A percentile compares a stretch with the other conserved stretches of the same genome.
These are phyloP conservation scores for Rhinoraja longicauda DNA, from an alignment of 2,797 vertebrate species.

Conservation along the genomic window DNA sequence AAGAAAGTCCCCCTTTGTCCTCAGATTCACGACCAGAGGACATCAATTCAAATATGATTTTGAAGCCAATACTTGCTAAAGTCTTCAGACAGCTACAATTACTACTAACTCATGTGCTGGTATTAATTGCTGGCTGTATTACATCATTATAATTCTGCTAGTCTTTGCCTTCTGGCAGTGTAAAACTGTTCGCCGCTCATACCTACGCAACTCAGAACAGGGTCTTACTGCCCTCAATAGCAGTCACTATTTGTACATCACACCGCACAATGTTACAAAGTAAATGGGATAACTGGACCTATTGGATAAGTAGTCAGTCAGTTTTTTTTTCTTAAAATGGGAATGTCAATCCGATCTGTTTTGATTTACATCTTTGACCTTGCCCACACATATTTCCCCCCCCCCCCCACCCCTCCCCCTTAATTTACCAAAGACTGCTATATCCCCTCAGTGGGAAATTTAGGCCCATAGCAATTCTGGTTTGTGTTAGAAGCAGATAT, in stretches of 20 bases:
- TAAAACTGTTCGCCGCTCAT: constrained; percentile 23
- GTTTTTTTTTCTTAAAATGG: not conserved
- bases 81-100: constrained; percentile 35
- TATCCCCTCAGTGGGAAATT: constrained; percentile 24
- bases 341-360: constrained; percentile 19
- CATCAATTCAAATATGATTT: constrained; percentile 34
- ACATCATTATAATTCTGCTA: constrained; percentile 34
- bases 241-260: constrained; percentile 20
- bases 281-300: not conserved
- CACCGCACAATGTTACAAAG: not conserved
- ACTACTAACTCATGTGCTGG: constrained; percentile 27
- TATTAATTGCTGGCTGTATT: constrained; percentile 37
- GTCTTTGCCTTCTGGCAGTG: constrained; percentile 37
- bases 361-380: constrained; percentile 20
- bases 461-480: constrained; percentile 31
- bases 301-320: constrained; percentile 14
- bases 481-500: constrained; percentile 36
- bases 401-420: not conserved
- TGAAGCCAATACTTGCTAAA: constrained; percentile 23
- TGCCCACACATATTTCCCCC: not conserved
- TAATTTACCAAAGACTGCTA: not conserved
- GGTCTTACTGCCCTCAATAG: not conserved
- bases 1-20: constrained; percentile 34
- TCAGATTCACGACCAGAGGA: constrained; percentile 25
- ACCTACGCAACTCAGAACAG: constrained; percentile 10